These are phyloP conservation scores for Argyrosomus japonicus DNA, from an alignment of 2,113 vertebrate genomes.

Conservation along the genomic window DNA sequence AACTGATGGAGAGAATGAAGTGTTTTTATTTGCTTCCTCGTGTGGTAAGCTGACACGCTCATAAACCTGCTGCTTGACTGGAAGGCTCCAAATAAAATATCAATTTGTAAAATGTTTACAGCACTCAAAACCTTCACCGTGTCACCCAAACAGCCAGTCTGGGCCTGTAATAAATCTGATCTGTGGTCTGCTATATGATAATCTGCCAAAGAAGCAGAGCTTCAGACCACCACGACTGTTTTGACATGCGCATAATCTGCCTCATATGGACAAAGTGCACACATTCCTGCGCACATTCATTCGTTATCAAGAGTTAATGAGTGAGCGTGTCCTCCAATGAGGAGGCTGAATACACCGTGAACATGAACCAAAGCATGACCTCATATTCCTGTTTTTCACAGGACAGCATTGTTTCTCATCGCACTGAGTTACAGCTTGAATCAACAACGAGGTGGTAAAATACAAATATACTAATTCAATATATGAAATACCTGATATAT, in stretches of 20 bases:
- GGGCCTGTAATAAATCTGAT: not conserved
- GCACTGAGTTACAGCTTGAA: not conserved
- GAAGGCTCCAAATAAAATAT: conserved; percentile 13
- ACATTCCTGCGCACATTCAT: not conserved
- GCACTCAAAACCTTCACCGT: not conserved
- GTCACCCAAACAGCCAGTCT: not conserved
- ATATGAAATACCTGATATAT: not conserved
- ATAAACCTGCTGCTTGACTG: conserved; percentile 1
- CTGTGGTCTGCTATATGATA: not conserved
- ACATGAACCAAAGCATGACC: not conserved
- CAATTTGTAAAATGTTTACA: conserved; percentile 16
- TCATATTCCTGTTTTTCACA: not conserved
- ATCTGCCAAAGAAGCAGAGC: not conserved
- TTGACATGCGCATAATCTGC: not conserved
- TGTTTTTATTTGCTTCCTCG: not conserved
- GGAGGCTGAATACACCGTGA: not conserved
- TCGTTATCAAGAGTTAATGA: not conserved
- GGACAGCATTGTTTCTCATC: too few relatives aligned
- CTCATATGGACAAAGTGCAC: not conserved
- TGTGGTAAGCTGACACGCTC: not conserved
- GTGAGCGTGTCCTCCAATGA: not conserved
- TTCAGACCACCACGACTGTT: not conserved
- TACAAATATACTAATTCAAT: not conserved
- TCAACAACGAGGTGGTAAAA: not conserved
- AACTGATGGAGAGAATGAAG: not conserved